A percentile compares a stretch with the other conserved stretches of the same genome.
Evolutionary conservation across 1,140 invertebrate species (phyloP).

Genomic region (Drosophila willistoni): DNA sequence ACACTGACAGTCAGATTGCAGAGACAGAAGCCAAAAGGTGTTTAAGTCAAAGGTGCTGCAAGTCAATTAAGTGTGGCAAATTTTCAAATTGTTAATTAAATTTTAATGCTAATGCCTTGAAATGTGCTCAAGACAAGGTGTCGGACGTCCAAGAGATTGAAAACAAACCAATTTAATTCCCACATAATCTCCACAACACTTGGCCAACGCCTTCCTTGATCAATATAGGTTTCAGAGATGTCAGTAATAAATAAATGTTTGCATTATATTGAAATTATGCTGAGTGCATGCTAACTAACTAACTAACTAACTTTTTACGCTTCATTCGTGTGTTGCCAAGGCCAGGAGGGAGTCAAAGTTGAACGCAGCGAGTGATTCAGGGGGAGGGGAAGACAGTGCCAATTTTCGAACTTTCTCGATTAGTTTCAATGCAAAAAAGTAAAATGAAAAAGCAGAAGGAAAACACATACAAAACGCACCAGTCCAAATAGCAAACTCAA

Average conservation of each 20-base stretch:
- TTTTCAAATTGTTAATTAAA: slow-evolving; percentile 71
- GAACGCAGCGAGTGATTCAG: neutral
- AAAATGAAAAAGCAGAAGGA: slow-evolving; percentile 42
- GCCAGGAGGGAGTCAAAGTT: neutral
- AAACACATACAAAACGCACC: slow-evolving; percentile 46
- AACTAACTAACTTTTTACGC: slow-evolving; percentile 71
- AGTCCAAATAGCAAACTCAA: slow-evolving; percentile 77
- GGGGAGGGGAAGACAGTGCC: slow-evolving; percentile 40
- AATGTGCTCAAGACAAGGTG: slow-evolving; percentile 27
- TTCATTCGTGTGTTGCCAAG: slow-evolving; percentile 27
- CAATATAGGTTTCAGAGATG: slow-evolving; percentile 22
- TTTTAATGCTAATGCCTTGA: slow-evolving; percentile 62
- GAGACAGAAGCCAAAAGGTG: slow-evolving; percentile 20
- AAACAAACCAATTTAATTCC: slow-evolving; percentile 56
- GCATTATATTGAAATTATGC: slow-evolving; percentile 47
- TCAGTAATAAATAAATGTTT: slow-evolving; percentile 51
- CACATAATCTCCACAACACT: slow-evolving; percentile 71
- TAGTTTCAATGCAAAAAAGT: slow-evolving; percentile 66
- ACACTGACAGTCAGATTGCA: slow-evolving; percentile 4
- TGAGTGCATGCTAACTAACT: slow-evolving; percentile 40
- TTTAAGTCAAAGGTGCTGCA: slow-evolving; percentile 58
- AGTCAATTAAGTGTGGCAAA: slow-evolving; percentile 68
- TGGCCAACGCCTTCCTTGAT: slow-evolving; percentile 22
- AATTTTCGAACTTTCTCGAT: slow-evolving; percentile 81
- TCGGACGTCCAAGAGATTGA: neutral